Evolutionary conservation across 2,113 vertebrate species (phyloP), one percentile per base, ranked within the genome.

Genomic region (Sinocyclocheilus maitianheensis): DNA sequence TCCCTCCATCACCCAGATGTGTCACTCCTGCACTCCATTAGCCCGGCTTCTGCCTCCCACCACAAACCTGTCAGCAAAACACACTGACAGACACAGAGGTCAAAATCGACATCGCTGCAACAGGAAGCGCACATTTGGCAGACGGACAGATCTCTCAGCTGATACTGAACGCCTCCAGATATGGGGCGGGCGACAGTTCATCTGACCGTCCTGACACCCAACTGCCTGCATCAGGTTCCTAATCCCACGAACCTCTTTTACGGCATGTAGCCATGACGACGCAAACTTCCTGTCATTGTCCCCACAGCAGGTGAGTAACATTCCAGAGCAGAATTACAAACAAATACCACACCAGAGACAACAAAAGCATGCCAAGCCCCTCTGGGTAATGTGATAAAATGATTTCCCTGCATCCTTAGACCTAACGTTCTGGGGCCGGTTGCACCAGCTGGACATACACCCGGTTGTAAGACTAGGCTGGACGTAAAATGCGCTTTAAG

Each of bases 181-280:
- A 69, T 69, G 14, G 7, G 67, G 7, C 67, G 2, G 65, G 13
- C 30, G 5, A 11, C 1, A 48, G 46, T 48, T 48, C 10, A 48
- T 48, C 46, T 69, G 30, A 37, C 34, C 4, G 40, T 34, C 34
- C n/a, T 53, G 63, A 84, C 51, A 48, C 46, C 46, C 46, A 3
- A 48, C 10, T 34, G 76, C 48, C 60, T 76, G 65, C 18, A 18
- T 18, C 53, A 67, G 55, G 53, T 46, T 60, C 65, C 62, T 71
- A 79, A 89, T 77, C 76, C 69, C 75, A 84, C 67, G 58, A 87
- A 84, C 81, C 86, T 86, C 84, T 86, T 84, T 80, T 69, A 34
- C 26, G 43, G 2, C 43, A 46, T 10, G 7, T 8, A 43, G 53
- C 65, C 67, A 43, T 7, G 79, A 85, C 65, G 76, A 76, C 30